phyloP scores from a whole-genome alignment of 2,888 invertebrate species.

The Paralinhomoeus sp. region DNA sequence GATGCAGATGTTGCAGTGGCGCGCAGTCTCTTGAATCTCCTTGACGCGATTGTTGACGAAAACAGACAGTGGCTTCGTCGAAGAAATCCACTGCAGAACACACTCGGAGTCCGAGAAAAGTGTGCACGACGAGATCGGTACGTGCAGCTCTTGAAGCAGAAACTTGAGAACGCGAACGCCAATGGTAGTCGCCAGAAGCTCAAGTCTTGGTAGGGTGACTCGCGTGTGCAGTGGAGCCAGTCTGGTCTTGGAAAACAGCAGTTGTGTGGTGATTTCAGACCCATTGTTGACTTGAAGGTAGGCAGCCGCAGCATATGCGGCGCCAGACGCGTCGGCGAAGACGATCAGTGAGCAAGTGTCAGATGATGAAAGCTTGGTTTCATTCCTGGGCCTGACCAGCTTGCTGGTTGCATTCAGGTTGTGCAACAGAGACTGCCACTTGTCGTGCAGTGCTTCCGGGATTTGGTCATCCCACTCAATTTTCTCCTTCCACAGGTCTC shows the following conservation, averaged over 20 bases:
- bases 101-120: neutral
- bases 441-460: neutral
- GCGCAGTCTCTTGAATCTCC: neutral
- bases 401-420: neutral
- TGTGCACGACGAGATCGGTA: neutral
- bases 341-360: no score
- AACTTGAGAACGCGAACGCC: neutral
- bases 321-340: conserved; percentile 8
- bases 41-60: neutral
- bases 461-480: conserved; percentile 16
- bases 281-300: conserved; percentile 4
- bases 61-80: neutral
- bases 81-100: neutral
- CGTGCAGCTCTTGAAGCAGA: neutral
- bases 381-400: neutral
- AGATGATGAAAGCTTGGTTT: neutral
- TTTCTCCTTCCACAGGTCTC: conserved; percentile 12
- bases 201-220: neutral
- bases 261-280: neutral
- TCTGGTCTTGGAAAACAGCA: neutral
- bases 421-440: neutral
- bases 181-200: neutral
- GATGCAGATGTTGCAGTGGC: neutral
- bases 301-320: conserved; percentile 6
- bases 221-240: neutral